These are phyloP conservation scores for Cossypha heuglini DNA, from an alignment of 2,797 vertebrate genomes.

Conservation along the genomic window DNA sequence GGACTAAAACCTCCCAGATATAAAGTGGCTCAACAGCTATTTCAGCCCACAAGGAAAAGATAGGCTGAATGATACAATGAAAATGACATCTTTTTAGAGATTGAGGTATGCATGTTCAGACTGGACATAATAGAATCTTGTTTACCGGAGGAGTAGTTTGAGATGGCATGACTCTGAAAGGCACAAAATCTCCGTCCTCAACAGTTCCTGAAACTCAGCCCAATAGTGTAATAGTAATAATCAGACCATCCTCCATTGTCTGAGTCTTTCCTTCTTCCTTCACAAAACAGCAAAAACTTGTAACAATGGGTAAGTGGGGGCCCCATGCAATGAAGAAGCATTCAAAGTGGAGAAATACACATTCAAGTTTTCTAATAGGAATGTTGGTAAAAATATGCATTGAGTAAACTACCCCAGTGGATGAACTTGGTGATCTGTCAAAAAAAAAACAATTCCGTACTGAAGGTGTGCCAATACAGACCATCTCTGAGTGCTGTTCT, in stretches of 20 bases:
- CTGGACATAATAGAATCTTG: background rate
- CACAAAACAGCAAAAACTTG: conserved; percentile 19
- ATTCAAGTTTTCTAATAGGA: conserved; percentile 69
- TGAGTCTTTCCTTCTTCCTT: conserved; percentile 4
- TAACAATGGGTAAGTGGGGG: background rate
- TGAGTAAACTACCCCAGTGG: background rate
- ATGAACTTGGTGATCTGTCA: background rate
- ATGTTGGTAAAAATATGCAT: conserved; percentile 62
- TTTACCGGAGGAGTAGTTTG: background rate
- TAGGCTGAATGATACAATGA: background rate
- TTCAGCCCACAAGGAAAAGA: background rate
- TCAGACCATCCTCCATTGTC: background rate
- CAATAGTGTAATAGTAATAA: background rate
- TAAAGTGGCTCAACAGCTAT: background rate
- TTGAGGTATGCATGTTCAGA: background rate
- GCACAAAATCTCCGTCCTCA: background rate
- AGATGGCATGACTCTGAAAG: background rate
- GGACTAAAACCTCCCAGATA: background rate
- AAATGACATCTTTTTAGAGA: background rate
- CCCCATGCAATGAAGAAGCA: conserved; percentile 52
- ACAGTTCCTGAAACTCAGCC: background rate
- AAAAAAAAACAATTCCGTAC: background rate
- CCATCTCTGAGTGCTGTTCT: background rate
- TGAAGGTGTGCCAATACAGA: conserved; percentile 5
- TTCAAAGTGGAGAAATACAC: conserved; percentile 56